A percentile compares a stretch with the other conserved stretches of the same genome.
Conservation (phyloP, 2,797 vertebrate genomes). For the Danio jaintianensis region DNA sequence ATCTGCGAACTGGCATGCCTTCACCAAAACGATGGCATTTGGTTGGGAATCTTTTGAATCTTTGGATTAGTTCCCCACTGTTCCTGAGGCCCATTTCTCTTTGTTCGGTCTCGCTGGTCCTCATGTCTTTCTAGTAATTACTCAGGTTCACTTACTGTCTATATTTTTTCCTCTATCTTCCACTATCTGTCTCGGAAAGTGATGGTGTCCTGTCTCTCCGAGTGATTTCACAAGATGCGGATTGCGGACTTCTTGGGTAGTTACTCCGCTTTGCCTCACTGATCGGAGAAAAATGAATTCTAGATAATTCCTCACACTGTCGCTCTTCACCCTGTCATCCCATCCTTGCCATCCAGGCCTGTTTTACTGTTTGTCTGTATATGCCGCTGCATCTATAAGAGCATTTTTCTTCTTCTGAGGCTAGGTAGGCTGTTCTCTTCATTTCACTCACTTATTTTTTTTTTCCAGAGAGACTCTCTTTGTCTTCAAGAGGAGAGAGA, state of each 20-base stretch:
- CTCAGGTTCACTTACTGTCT: conserved; percentile 42
- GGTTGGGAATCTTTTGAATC: conserved; percentile 50
- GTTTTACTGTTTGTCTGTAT: conserved; percentile 58
- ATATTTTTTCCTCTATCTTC: conserved; percentile 18
- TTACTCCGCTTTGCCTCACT: conserved; percentile 76
- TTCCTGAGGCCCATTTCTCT: conserved; percentile 25
- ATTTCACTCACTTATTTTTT: conserved; percentile 60
- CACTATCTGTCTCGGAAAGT: conserved; percentile 47
- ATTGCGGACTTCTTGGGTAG: conserved; percentile 57
- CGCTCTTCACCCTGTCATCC: conserved; percentile 61
- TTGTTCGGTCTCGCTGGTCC: conserved; percentile 36
- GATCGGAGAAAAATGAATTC: conserved; percentile 78
- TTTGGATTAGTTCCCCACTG: conserved; percentile 50
- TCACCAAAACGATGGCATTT: conserved; percentile 42
- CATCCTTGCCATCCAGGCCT: conserved; percentile 61
- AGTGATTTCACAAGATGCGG: conserved; percentile 47
- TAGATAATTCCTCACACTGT: conserved; percentile 68
- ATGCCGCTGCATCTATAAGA: conserved; percentile 42
- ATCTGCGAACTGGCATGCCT: conserved; percentile 23
- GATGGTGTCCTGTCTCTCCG: conserved; percentile 29
- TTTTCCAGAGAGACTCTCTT: conserved; percentile 64
- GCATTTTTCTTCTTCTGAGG: conserved; percentile 62
- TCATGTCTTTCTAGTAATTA: conserved; percentile 12
- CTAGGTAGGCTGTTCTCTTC: conserved; percentile 51
- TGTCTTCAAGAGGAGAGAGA: conserved; percentile 60